These are phyloP conservation scores for Epinephelus awoara DNA, from an alignment of 2,797 vertebrate genomes.

Conservation along the genomic window DNA sequence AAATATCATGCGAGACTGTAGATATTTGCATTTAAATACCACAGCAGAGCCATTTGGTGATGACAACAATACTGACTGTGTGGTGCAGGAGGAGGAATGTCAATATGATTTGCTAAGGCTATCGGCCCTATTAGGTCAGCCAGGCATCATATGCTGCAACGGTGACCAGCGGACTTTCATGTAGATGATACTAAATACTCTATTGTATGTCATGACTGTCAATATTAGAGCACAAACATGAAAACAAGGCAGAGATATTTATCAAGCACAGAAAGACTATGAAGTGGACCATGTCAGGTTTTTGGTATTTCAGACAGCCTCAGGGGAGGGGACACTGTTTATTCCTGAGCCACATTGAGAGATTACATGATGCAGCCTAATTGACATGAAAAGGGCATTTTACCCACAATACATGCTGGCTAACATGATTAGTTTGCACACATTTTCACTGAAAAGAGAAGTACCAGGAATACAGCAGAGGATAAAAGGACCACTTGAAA, in stretches of 20 bases:
- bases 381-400: not conserved
- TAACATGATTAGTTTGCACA: not conserved
- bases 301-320: not conserved
- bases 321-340: too few species aligned
- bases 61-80: conserved; percentile 25
- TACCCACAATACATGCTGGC: not conserved
- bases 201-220: not conserved
- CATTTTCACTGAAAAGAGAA: not conserved
- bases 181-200: not conserved
- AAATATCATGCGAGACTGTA: conserved; percentile 16
- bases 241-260: not conserved
- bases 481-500: not conserved
- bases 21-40: conserved; percentile 65
- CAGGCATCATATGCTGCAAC: conserved; percentile 36
- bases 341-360: not conserved
- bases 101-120: conserved; percentile 40
- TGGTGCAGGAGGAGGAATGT: conserved; percentile 14
- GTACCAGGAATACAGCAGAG: not conserved
- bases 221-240: not conserved
- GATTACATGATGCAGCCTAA: not conserved
- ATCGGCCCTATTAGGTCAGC: conserved; percentile 30
- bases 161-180: not conserved
- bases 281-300: not conserved
- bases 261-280: not conserved
- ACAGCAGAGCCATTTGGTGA: conserved; percentile 15